Evolutionary conservation across 2,888 invertebrate genomes (phyloP).

Genomic region (Pristionchus entomophagus): DNA sequence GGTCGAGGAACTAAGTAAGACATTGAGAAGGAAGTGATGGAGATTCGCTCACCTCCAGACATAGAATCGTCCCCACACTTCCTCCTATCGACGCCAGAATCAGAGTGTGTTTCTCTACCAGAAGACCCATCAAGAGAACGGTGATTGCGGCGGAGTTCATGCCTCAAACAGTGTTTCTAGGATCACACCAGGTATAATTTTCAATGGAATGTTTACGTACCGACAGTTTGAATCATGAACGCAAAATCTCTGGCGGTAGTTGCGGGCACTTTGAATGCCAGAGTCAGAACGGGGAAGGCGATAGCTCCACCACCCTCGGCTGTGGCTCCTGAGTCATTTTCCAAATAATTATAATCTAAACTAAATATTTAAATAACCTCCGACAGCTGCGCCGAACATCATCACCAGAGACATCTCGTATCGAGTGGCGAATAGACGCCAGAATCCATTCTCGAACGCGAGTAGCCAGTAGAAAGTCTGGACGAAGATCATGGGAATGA

Average conservation of each 20-base stretch:
- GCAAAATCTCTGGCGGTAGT: slow-evolving; percentile 59
- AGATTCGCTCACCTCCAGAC: not conserved
- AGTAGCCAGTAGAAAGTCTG: slow-evolving; percentile 47
- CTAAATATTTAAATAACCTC: not conserved
- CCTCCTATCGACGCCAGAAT: slow-evolving; percentile 33
- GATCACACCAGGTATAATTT: not conserved
- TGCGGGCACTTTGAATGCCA: slow-evolving; percentile 53
- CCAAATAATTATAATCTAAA: not conserved
- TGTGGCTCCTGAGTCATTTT: slow-evolving; percentile 53
- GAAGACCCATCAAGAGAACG: slow-evolving; percentile 37
- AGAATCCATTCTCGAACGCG: slow-evolving; percentile 33
- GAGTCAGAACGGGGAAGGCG: slow-evolving; percentile 64
- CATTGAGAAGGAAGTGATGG: not conserved
- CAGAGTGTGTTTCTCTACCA: slow-evolving; percentile 38
- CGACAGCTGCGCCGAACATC: slow-evolving; percentile 44
- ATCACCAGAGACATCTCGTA: slow-evolving; percentile 48
- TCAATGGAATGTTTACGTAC: not conserved
- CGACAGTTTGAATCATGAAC: slow-evolving; percentile 59
- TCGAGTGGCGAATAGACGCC: slow-evolving; percentile 33
- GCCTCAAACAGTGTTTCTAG: not conserved
- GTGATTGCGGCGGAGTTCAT: slow-evolving; percentile 45
- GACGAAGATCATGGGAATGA: slow-evolving; percentile 26
- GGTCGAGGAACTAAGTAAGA: slow-evolving; percentile 31
- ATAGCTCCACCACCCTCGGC: slow-evolving; percentile 65
- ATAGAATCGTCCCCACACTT: slow-evolving; percentile 27